Base-by-base conservation (phyloP, 2,888 invertebrate genomes). In the Adelognathus sp. region DNA sequence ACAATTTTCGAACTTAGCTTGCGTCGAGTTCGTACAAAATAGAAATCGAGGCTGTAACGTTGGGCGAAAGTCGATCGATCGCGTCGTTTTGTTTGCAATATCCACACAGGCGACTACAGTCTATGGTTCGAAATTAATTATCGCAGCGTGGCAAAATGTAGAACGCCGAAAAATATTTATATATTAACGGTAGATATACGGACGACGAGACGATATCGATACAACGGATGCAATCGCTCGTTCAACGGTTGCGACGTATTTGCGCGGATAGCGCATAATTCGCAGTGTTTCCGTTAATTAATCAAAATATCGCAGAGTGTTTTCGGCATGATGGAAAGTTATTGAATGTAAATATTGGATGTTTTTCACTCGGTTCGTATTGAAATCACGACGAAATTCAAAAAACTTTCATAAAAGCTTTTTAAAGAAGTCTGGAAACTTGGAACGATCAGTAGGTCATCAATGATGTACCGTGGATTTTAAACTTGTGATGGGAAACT, bases 121-220 rank as follows among this genome's bases (percentile, higher is more conserved):
- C 16, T 52, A 66, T 39, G 27, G 16, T 5, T 33, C 14, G 16
- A 52, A 52, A 66, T 66, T 52, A 27, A 66, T 66, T 36, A 27
- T 39, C 50, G 36, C 27, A n/a, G 36, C 36, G 52, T 66, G 39
- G 36, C 24, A 5, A 61, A n/a, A n/a, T 44, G 41, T 61, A 44
- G 29, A 41, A 61, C 11, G 29, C 9, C 39, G 41, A 41, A 41
- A 41, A 66, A 66, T 66, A 66, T 66, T 52, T 50, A 66, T 66
- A 52, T n/a, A 52, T 31, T 21, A 27, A 27, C 9, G 3, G n/a
- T 60, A 1, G 29, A 41, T 29, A 16, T 36, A 9, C 27, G 54
- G 16, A 54, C 9, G 54, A 41, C 54, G 61, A 24, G n/a, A 41
- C 33, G 24, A 39, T 44, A 56, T 63, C 46, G 70, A 63, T 52